These are phyloP conservation scores for Sus cebifrons DNA, from an alignment of 2,797 vertebrate species.

Conservation along the genomic window DNA sequence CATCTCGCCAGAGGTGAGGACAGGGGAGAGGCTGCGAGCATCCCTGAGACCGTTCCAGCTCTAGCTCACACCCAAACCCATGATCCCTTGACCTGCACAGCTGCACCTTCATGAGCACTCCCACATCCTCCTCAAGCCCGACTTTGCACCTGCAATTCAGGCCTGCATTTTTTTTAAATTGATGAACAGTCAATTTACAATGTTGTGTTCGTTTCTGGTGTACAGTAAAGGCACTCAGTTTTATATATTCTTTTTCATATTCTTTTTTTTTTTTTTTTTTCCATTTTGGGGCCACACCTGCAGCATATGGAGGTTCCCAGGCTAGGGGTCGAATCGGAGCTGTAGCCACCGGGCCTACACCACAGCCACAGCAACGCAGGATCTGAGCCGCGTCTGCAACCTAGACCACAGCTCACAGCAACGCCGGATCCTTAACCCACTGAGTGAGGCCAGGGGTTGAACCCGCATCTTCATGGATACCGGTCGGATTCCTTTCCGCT, in stretches of 20 bases:
- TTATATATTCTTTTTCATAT: neutral
- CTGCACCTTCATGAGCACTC: neutral
- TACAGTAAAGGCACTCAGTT: neutral
- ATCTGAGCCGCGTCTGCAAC: no score
- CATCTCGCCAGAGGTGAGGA: neutral
- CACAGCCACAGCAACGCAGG: no score
- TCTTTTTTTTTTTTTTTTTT: no score
- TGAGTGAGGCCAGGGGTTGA: no score
- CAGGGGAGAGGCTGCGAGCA: accelerated
- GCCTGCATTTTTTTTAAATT: neutral
- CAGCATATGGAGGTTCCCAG: no score
- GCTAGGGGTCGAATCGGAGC: no score
- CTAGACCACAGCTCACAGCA: no score
- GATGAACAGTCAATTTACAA: neutral
- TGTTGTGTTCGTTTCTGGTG: neutral
- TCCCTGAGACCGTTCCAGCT: neutral
- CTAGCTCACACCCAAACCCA: neutral
- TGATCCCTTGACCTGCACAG: neutral
- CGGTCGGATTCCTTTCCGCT: no score
- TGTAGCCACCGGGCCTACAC: no score
- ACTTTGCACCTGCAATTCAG: neutral
- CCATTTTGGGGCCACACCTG: no score
- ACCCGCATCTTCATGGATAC: no score
- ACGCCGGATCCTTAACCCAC: no score
- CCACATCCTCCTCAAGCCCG: neutral